Evolutionary conservation across 2,888 invertebrate species (phyloP).

Genomic region (Gandaritis pyraliata): DNA sequence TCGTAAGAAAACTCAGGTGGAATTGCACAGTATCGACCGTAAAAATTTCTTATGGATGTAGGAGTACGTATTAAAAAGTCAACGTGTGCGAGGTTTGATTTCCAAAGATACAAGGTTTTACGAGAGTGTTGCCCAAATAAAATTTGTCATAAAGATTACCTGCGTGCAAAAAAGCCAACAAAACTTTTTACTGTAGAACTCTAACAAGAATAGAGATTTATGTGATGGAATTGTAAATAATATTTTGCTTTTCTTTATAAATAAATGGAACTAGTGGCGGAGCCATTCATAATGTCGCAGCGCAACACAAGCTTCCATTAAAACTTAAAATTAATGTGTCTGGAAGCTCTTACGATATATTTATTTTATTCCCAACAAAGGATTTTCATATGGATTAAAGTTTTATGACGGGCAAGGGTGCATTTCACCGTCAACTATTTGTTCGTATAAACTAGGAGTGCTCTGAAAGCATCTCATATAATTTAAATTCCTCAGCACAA

Average conservation of each 20-base stretch:
- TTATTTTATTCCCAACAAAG: slow-evolving; percentile 19
- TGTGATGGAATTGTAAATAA: slow-evolving; percentile 31
- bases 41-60: slow-evolving; percentile 29
- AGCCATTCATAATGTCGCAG: slow-evolving; percentile 26
- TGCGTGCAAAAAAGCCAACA: slow-evolving; percentile 44
- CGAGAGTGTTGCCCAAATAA: slow-evolving; percentile 50
- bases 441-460: slow-evolving; percentile 20
- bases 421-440: slow-evolving; percentile 10
- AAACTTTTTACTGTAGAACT: slow-evolving; percentile 35
- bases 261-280: slow-evolving; percentile 26
- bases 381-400: slow-evolving; percentile 26
- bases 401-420: slow-evolving; percentile 14
- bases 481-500: background rate
- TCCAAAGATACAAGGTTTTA: slow-evolving; percentile 42
- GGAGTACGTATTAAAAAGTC: slow-evolving; percentile 37
- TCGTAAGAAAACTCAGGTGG: slow-evolving; percentile 34
- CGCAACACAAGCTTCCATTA: slow-evolving; percentile 24
- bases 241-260: slow-evolving; percentile 22
- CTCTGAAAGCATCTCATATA: slow-evolving; percentile 21
- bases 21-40: slow-evolving; percentile 47
- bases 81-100: slow-evolving; percentile 42
- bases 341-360: slow-evolving; percentile 39
- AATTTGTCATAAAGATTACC: slow-evolving; percentile 52
- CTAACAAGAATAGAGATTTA: slow-evolving; percentile 40
- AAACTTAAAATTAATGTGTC: slow-evolving; percentile 52